Evolutionary conservation across 2,888 invertebrate species (phyloP).

Genomic region (Argynnis bischoffii): DNA sequence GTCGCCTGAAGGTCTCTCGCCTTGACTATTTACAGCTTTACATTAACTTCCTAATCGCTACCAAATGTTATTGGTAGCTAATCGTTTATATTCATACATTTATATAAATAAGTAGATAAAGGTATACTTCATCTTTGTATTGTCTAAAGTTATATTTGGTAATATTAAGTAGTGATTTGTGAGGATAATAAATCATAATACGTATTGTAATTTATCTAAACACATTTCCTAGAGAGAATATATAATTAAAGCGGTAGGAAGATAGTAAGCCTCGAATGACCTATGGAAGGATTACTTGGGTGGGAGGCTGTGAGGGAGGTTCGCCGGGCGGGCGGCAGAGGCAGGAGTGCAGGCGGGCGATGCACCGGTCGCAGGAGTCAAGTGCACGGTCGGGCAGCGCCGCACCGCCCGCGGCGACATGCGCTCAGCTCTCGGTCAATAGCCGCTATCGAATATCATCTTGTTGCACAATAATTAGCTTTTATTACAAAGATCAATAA

Average conservation of each 20-base stretch:
- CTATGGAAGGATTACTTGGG: slow-evolving; percentile 51
- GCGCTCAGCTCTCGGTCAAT: slow-evolving; percentile 66
- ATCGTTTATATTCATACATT: slow-evolving; percentile 7
- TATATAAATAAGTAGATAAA: not conserved
- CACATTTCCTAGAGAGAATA: too few relatives aligned
- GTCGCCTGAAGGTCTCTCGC: slow-evolving; percentile 66
- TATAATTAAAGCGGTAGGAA: too few relatives aligned
- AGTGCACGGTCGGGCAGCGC: slow-evolving; percentile 68
- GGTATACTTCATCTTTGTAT: too few relatives aligned
- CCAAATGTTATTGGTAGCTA: slow-evolving; percentile 4
- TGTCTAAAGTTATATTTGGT: too few relatives aligned
- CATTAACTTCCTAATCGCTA: slow-evolving; percentile 41
- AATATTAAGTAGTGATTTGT: too few relatives aligned
- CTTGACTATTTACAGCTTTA: slow-evolving; percentile 59
- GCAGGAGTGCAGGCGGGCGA: slow-evolving; percentile 64
- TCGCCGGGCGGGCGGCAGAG: slow-evolving; percentile 43
- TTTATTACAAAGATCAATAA: not conserved
- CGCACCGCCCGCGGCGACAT: slow-evolving; percentile 58
- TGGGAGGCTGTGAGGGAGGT: slow-evolving; percentile 39
- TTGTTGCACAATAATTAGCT: slow-evolving; percentile 15
- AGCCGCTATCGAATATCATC: slow-evolving; percentile 48
- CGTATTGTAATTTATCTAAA: too few relatives aligned
- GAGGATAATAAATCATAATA: too few relatives aligned
- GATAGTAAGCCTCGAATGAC: slow-evolving; percentile 44
- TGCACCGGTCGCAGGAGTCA: slow-evolving; percentile 71